A percentile compares a stretch with the other conserved stretches of the same genome.
Evolutionary conservation across 2,888 invertebrate species (phyloP).

Genomic region (Panorpa germanica): DNA sequence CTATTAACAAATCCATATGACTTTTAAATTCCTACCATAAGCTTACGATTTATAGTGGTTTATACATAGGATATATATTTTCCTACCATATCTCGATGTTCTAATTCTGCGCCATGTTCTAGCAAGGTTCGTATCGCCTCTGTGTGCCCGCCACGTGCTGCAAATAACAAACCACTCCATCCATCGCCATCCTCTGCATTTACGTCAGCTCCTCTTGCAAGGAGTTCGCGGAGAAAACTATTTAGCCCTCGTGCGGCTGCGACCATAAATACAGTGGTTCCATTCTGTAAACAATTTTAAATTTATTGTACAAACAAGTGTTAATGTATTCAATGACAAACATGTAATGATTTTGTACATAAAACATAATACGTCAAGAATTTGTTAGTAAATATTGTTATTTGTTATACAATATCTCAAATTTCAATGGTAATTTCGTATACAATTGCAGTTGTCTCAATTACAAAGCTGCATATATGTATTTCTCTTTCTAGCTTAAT

Average conservation of each 20-base stretch:
- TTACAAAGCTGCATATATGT: slow-evolving; percentile 5
- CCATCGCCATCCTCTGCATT: slow-evolving; percentile 83
- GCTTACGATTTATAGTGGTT: slow-evolving; percentile 25
- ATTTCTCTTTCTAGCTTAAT: slow-evolving; percentile 6
- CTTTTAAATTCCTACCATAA: slow-evolving; percentile 21
- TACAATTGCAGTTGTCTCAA: slow-evolving; percentile 8
- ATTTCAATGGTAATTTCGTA: not conserved
- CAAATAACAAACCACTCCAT: slow-evolving; percentile 82
- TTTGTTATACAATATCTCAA: not conserved
- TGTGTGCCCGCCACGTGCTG: slow-evolving; percentile 73
- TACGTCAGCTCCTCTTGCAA: slow-evolving; percentile 82
- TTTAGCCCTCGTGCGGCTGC: slow-evolving; percentile 73
- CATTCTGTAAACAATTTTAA: slow-evolving; percentile 43
- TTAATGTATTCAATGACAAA: not conserved
- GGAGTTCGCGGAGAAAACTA: slow-evolving; percentile 64
- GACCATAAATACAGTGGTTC: slow-evolving; percentile 83
- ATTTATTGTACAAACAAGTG: not conserved
- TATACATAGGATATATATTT: slow-evolving; percentile 20
- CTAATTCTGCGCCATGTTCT: slow-evolving; percentile 69
- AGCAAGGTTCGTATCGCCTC: slow-evolving; percentile 64
- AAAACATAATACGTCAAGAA: no score
- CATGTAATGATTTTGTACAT: not conserved
- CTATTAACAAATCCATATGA: no score
- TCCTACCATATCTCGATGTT: slow-evolving; percentile 71
- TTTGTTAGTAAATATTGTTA: slow-evolving; percentile 1